Evolutionary conservation across 1,140 invertebrate genomes (phyloP).

Genomic region (Penaeus chinensis): DNA sequence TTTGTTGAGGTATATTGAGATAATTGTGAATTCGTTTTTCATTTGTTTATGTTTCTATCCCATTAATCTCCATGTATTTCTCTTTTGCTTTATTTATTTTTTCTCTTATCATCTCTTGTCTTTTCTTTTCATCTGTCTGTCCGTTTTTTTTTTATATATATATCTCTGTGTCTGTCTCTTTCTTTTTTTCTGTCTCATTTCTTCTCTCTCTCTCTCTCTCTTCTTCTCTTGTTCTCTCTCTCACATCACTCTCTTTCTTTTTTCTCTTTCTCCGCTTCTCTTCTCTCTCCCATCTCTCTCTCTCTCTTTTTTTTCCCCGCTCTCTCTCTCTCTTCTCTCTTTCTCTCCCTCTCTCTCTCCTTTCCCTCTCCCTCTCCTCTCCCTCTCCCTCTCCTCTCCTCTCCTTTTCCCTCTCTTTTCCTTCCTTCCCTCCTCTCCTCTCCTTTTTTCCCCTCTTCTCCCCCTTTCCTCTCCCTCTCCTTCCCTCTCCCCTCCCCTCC

Average conservation of each 20-base stretch:
- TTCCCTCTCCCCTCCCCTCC: background rate
- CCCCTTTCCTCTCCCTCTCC: background rate
- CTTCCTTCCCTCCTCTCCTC: background rate
- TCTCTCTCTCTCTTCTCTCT: background rate
- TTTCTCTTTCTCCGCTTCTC: background rate
- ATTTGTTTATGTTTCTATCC: too few species aligned
- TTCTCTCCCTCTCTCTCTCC: background rate
- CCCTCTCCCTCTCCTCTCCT: background rate
- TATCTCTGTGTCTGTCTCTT: too few species aligned
- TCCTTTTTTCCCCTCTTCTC: background rate
- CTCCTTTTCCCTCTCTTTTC: background rate
- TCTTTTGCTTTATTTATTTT: too few species aligned
- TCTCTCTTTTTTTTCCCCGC: too few species aligned
- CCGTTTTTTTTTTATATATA: too few species aligned
- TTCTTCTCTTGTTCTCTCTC: background rate
- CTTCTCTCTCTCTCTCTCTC: background rate
- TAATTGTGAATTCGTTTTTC: too few species aligned
- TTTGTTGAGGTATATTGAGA: too few species aligned
- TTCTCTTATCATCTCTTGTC: too few species aligned
- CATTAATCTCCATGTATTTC: too few species aligned
- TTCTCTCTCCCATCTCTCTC: background rate
- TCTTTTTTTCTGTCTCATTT: background rate
- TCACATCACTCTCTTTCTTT: background rate
- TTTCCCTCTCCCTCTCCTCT: background rate
- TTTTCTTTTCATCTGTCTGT: too few species aligned